Evolutionary conservation across 2,113 vertebrate species (phyloP), one percentile per base, ranked within the genome.

Genomic region (Colistium nudipinnis): DNA sequence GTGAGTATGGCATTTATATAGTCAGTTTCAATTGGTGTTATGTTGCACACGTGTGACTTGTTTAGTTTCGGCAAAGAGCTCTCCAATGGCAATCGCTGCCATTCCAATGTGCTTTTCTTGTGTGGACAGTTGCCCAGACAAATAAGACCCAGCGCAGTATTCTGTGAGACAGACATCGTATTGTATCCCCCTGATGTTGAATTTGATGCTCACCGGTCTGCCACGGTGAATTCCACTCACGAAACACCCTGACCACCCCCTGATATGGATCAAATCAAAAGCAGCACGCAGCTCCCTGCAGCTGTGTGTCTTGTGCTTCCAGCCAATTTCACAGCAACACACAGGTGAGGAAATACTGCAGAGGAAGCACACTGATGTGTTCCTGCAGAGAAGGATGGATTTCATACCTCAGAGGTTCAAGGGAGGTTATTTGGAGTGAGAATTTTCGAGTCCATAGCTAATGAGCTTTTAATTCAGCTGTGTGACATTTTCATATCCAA

Each of bases 401-500:
- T 55, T 51, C 12, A 25, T 47, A 28, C 53, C 17, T 8, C 22
- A 1, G 16, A 44, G 59, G 47, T 47, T 70, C 17, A 24, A n/a
- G n/a, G 27, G 24, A 59, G 53, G 38, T 72, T 56, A 61, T 78
- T 78, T 65, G 17, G 24, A 77, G 44, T 38, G 44, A 25, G 48
- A 17, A 38, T 63, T 60, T 66, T 57, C 43, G 25, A 19, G 43
- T 16, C 27, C 53, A 20, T n/a, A 36, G n/a, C 59, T 74, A 84
- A 87, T 80, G 47, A 87, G 53, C 36, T 52, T 27, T 72, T 80
- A 78, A 81, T 79, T 86, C 53, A 57, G 24, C 28, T 45, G 30
- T 70, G 44, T 65, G 69, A 44, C 49, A 65, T 69, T 76, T 72
- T 66, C 48, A 25, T 55, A 68, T 72, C 59, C n/a, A 10, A 39